Evolutionary conservation across 53 echinoderm and acorn worm genomes (phyloP), one percentile per base, ranked within the genome.

Genomic region (Paelopatides confundens): DNA sequence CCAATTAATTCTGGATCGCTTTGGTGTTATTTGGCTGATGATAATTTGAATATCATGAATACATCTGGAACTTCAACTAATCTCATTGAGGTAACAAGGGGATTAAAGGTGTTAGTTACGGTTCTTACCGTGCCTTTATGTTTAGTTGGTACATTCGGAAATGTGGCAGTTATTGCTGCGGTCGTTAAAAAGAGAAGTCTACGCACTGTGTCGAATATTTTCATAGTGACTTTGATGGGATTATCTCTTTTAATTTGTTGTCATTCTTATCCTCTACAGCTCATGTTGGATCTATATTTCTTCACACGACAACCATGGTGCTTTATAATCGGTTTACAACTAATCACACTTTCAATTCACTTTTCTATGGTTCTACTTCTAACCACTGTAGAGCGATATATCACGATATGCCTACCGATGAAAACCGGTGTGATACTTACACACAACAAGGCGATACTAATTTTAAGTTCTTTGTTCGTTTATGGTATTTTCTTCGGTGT

Each of bases 291-390:
- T 37, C 26, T 53, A 18, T 62, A 58, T 34, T 62, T 82, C 58
- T 32, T 82, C 58, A 58, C 6, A 62, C 29, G 62, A 7, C 54
- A 82, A 23, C 82, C 82, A 31, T 82, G 58, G 82, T 82, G 82
- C 24, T 82, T 35, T 62, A 15, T 62, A 23, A 0, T 82, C 27
- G 82, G 82, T 82, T 54, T 32, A 18, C 35, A 32, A 8, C 17
- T 82, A 31, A 2, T 82, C 6, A 17, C 34, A 23, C 15, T 53
- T 23, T 82, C 82, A 5, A 62, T 82, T 34, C 62, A 58, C 17
- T 53, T 82, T 23, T 31, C 82, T 4, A 31, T 82, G 58, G 17
- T 31, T 33, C 62, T 82, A 14, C 62, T 62, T 29, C 54, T 82
- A 31, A 62, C 62, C 6, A 54, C 82, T 2, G 58, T 82, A 28